Evolutionary conservation across 2,797 vertebrate genomes (phyloP).

Genomic region (Aythya fuligula): DNA sequence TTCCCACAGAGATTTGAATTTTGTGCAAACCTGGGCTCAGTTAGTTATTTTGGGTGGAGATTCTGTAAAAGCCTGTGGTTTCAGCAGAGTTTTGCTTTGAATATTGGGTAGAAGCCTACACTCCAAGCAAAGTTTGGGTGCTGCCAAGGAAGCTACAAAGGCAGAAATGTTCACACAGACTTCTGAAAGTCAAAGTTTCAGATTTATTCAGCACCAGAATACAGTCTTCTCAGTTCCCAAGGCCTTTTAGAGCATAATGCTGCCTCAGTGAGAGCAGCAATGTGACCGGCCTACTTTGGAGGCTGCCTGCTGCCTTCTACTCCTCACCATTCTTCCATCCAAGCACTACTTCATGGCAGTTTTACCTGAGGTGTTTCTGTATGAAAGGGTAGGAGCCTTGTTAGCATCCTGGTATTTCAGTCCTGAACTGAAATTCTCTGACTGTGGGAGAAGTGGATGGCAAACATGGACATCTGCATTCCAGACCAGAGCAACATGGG

Average conservation of each 20-base stretch:
- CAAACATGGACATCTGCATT: neutral
- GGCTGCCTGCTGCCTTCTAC: neutral
- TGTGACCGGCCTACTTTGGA: neutral
- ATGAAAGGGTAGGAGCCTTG: too few species aligned
- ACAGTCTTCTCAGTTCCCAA: neutral
- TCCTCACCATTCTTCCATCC: neutral
- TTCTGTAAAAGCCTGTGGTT: constrained; percentile 1
- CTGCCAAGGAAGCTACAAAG: neutral
- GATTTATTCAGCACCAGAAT: neutral
- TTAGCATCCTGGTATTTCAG: neutral
- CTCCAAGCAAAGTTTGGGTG: neutral
- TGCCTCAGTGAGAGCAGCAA: fast-evolving
- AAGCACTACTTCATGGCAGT: neutral
- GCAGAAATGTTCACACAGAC: neutral
- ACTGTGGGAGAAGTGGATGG: neutral
- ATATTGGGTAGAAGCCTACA: constrained; percentile 6
- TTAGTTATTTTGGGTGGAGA: neutral
- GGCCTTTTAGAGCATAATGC: neutral
- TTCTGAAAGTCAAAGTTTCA: constrained; percentile 14
- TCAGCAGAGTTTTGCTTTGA: constrained; percentile 12
- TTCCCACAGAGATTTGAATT: neutral
- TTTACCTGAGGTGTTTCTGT: neutral
- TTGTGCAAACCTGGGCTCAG: neutral
- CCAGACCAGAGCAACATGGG: neutral
- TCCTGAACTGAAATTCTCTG: neutral